Evolutionary conservation across 2,888 invertebrate genomes (phyloP).

Genomic region (Calameuta idolon): DNA sequence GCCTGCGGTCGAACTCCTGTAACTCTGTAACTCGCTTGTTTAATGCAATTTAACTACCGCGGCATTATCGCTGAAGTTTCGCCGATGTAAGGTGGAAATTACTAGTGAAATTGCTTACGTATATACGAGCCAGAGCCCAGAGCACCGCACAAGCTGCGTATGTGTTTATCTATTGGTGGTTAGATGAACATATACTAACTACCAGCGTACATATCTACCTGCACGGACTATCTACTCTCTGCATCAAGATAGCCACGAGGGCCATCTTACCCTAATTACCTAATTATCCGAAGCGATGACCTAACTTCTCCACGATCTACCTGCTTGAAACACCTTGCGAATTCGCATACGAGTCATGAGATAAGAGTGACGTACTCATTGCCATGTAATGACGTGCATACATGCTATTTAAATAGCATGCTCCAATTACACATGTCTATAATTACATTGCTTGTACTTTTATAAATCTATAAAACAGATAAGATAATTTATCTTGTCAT

Average conservation of each 20-base stretch:
- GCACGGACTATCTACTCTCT: constrained; percentile 18
- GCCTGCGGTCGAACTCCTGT: constrained; percentile 27
- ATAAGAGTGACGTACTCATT: neutral
- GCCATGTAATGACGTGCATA: neutral
- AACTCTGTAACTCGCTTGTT: constrained; percentile 58
- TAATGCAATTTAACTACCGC: constrained; percentile 65
- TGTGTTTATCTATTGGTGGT: constrained; percentile 60
- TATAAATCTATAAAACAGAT: neutral
- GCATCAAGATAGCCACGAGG: constrained; percentile 48
- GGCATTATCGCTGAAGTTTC: constrained; percentile 61
- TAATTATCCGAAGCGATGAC: constrained; percentile 60
- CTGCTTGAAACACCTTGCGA: neutral
- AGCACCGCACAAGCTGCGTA: constrained; percentile 60
- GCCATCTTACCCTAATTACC: constrained; percentile 62
- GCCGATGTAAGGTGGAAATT: constrained; percentile 65
- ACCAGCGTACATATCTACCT: neutral
- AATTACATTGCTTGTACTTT: neutral
- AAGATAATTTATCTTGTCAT: neutral
- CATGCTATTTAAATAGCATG: neutral
- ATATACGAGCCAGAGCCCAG: constrained; percentile 46
- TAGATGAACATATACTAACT: constrained; percentile 10
- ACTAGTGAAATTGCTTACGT: constrained; percentile 64
- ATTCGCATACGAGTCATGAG: neutral
- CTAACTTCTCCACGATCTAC: constrained; percentile 40
- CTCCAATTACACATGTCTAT: neutral